Conservation (phyloP, 64 coral and sea anemone species). For the Actinia tenebrosa region DNA sequence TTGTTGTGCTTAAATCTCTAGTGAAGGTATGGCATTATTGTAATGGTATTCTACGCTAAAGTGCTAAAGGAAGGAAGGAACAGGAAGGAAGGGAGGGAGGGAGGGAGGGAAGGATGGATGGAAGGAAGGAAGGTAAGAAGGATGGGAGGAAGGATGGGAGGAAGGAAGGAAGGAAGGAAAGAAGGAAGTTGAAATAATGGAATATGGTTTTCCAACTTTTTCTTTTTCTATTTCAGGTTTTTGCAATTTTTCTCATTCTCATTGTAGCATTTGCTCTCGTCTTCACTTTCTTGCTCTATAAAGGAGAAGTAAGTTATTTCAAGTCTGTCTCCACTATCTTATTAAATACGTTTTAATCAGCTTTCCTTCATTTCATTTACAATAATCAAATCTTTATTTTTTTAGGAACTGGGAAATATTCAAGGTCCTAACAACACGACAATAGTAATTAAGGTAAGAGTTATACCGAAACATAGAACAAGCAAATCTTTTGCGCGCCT, state of each 20-base stretch:
- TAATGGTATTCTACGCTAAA: background rate
- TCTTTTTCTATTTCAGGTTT: slow-evolving; percentile 31
- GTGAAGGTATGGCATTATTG: slow-evolving; percentile 34
- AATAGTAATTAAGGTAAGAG: background rate
- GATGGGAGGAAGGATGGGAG: background rate
- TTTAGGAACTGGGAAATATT: background rate
- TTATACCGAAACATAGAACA: background rate
- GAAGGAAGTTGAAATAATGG: background rate
- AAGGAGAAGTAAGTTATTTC: background rate
- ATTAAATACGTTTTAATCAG: background rate
- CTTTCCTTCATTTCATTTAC: too few species aligned
- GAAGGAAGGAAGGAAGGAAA: background rate
- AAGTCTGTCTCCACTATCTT: background rate
- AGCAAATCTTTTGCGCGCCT: too few species aligned
- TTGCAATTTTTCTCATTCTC: slow-evolving; percentile 58
- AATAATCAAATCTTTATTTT: too few species aligned
- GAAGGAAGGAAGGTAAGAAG: background rate
- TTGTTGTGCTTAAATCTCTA: slow-evolving; percentile 74
- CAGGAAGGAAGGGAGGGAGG: background rate
- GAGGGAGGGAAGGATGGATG: background rate
- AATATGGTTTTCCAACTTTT: background rate
- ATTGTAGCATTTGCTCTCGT: slow-evolving; percentile 51
- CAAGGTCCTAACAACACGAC: background rate
- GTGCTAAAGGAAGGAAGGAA: background rate
- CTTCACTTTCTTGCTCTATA: slow-evolving; percentile 31